Percentiles rank a stretch among this genome's conserved stretches.
Evolutionary conservation across 2,797 vertebrate species (phyloP).

Genomic region (Selene dorsalis): DNA sequence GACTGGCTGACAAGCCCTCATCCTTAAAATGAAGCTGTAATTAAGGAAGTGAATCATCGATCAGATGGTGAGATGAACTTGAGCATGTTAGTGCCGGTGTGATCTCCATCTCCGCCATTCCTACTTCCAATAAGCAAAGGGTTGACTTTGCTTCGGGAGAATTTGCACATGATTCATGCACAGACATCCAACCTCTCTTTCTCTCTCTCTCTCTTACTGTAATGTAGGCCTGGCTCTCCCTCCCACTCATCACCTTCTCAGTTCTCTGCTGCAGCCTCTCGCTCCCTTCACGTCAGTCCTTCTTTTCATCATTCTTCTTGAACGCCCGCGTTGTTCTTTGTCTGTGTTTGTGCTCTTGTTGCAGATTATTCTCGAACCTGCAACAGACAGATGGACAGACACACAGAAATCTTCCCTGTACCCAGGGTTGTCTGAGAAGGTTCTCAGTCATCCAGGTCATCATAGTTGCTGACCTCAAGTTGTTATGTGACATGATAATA

Average conservation of each 20-base stretch:
- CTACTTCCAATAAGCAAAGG: not conserved
- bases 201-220: not conserved
- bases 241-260: conserved; percentile 40
- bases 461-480: no score
- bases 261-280: not conserved
- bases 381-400: no score
- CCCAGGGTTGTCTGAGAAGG: no score
- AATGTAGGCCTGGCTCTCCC: not conserved
- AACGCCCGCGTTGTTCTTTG: not conserved
- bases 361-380: not conserved
- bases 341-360: not conserved
- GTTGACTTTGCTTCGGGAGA: not conserved
- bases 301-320: not conserved
- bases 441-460: no score
- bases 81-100: not conserved
- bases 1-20: not conserved
- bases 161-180: conserved; percentile 8
- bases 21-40: not conserved
- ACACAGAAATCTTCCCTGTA: no score
- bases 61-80: not conserved
- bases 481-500: no score
- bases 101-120: not conserved
- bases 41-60: not conserved
- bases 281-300: not conserved
- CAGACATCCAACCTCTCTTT: not conserved